Conservation (phyloP, 2,888 invertebrate genomes). For the Anorthoa munda region DNA sequence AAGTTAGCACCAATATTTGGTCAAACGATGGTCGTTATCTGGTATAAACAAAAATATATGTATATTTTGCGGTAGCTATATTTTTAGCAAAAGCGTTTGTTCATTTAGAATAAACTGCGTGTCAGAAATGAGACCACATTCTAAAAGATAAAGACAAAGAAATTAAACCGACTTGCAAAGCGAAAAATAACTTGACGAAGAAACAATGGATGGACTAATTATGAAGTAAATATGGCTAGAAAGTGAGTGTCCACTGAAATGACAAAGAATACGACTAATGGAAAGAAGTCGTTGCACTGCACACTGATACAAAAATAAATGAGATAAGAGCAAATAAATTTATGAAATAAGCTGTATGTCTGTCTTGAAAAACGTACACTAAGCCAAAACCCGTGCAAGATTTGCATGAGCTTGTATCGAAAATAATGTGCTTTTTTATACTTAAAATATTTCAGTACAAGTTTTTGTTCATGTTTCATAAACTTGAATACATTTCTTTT, state of each 20-base stretch:
- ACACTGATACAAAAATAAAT: neutral
- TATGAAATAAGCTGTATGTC: neutral
- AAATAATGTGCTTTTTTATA: neutral
- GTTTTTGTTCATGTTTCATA: constrained; percentile 5
- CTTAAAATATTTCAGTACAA: neutral
- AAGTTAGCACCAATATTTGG: constrained; percentile 23
- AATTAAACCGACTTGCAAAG: no score
- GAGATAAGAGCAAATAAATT: neutral
- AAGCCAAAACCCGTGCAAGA: neutral
- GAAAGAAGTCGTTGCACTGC: neutral
- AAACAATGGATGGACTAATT: no score
- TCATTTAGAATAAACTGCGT: neutral
- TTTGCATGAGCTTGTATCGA: neutral
- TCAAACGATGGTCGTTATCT: neutral
- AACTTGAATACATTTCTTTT: constrained; percentile 16
- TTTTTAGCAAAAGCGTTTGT: neutral
- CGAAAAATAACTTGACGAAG: no score
- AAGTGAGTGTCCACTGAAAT: neutral
- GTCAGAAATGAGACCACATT: neutral
- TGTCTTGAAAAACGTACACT: neutral
- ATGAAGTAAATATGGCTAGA: no score
- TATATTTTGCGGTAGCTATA: neutral
- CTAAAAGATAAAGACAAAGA: no score
- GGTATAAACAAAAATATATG: neutral
- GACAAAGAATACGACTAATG: neutral